Base-by-base conservation (phyloP, 1,140 invertebrate genomes). In the Drosophila varians region DNA sequence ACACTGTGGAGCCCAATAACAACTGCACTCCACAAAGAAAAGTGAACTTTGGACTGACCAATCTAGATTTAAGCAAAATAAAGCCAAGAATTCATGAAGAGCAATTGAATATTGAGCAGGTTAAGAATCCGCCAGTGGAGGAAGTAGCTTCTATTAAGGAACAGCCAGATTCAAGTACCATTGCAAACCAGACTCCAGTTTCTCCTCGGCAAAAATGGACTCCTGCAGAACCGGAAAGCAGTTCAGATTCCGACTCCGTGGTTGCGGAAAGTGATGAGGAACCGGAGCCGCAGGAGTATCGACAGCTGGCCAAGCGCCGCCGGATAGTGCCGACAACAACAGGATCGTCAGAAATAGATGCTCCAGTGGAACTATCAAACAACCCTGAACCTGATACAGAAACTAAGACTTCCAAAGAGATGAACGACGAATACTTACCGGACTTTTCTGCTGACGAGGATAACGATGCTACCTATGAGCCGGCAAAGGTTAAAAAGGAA, bases 251-350 rank as follows among this genome's bases (percentile, higher is more conserved):
- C 0, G 90, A 91, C 61, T 83, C 84, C 3, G 68, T 91, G 21
- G 89, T 91, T 21, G 88, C 74, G 1, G 84, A 91, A 47, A 91
- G 87, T 42, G 90, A 86, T 8, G 80, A 90, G 16, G 90, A 91
- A 45, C 47, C 58, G 4, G 74, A 88, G 12, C 56, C 65, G 7
- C 54, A 78, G 9, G 80, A 90, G 19, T 77, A 80, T 34, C 58
- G 84, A 1, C 90, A 89, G 9, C 68, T 89, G 21, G 75, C 74
- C 11, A 91, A 91, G 55, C 68, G 90, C 0, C 84, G 90, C 1
- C 54, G 68, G 12, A 25, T 91, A 1, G 31, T 74, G 16, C 55
- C 73, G n/a, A 26, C 54, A 16, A 6, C 34, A 6, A 8, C 21
- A 40, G 46, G 46, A 14, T 16, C 65, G 2, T 26, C 38, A 19